Percentiles rank a stretch among this genome's conserved stretches.
These are phyloP conservation scores for Colletes gigas DNA, from an alignment of 1,140 invertebrate genomes.

Conservation along the genomic window DNA sequence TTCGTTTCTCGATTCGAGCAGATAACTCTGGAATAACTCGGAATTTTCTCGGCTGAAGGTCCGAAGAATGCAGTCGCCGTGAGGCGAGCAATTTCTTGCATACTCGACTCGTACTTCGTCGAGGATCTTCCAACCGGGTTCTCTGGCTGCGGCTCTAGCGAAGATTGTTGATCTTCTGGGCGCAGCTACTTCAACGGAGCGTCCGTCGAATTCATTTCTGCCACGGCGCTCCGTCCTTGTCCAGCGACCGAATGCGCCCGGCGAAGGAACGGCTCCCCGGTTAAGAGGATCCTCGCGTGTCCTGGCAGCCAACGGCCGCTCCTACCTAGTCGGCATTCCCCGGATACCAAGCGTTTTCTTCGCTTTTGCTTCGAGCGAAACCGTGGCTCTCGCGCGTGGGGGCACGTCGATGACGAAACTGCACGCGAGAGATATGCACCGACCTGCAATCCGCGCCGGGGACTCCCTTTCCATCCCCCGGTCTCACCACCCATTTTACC, in stretches of 20 bases:
- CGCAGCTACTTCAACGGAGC: background rate
- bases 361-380: slow-evolving; percentile 61
- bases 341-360: slow-evolving; percentile 64
- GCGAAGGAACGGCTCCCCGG: slow-evolving; percentile 31
- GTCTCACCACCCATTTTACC: background rate
- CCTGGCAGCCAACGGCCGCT: slow-evolving; percentile 60
- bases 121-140: slow-evolving; percentile 7
- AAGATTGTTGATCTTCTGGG: slow-evolving; percentile 33
- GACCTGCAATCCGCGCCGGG: slow-evolving; percentile 12
- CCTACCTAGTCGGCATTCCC: slow-evolving; percentile 62
- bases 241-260: background rate
- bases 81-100: background rate
- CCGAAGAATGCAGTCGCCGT: background rate
- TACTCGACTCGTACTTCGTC: background rate
- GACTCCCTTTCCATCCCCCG: slow-evolving; percentile 6
- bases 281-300: slow-evolving; percentile 60
- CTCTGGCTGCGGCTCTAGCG: background rate
- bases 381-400: slow-evolving; percentile 39
- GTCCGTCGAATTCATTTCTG: slow-evolving; percentile 42
- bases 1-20: background rate
- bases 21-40: slow-evolving; percentile 6
- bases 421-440: slow-evolving; percentile 55
- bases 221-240: slow-evolving; percentile 19
- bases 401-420: slow-evolving; percentile 62
- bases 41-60: background rate